phyloP scores from a whole-genome alignment of 2,888 invertebrate species.

The Ennomos fuscantarius region DNA sequence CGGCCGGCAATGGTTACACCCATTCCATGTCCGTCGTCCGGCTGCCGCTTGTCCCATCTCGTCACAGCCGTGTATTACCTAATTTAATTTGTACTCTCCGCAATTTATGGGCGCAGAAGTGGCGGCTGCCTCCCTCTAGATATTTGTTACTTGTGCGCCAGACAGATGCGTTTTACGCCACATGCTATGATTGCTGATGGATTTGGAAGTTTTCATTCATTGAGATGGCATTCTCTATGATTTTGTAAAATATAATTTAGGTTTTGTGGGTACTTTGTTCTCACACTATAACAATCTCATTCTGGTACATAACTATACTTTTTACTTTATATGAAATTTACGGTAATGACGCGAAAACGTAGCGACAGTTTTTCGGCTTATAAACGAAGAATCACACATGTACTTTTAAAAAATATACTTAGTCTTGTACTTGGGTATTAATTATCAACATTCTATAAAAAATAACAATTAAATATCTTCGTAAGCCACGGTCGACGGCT shows the following conservation, averaged over 20 bases:
- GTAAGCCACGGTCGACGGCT: constrained; percentile 56
- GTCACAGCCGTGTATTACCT: constrained; percentile 82
- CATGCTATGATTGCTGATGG: constrained; percentile 19
- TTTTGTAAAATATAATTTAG: no score
- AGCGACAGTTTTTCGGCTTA: no score
- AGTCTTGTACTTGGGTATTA: no score
- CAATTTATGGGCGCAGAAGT: constrained; percentile 80
- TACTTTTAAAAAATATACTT: no score
- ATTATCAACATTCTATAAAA: constrained; percentile 30
- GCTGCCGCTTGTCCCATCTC: constrained; percentile 73
- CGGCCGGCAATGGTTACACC: constrained; percentile 69
- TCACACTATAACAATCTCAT: no score
- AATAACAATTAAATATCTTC: constrained; percentile 68
- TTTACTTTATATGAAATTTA: no score
- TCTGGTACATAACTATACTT: no score
- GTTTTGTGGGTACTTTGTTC: no score
- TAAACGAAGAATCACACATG: no score
- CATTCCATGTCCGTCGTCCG: constrained; percentile 77
- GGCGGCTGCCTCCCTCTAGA: constrained; percentile 62
- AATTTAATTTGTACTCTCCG: constrained; percentile 83
- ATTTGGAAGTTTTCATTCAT: not conserved
- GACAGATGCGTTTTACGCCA: constrained; percentile 36
- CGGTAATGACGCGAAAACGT: no score
- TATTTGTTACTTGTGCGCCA: constrained; percentile 57
- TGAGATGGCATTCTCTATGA: no score